Evolutionary conservation across 2,797 vertebrate genomes (phyloP), one percentile per base, ranked within the genome.

Genomic region (Natrix natrix): DNA sequence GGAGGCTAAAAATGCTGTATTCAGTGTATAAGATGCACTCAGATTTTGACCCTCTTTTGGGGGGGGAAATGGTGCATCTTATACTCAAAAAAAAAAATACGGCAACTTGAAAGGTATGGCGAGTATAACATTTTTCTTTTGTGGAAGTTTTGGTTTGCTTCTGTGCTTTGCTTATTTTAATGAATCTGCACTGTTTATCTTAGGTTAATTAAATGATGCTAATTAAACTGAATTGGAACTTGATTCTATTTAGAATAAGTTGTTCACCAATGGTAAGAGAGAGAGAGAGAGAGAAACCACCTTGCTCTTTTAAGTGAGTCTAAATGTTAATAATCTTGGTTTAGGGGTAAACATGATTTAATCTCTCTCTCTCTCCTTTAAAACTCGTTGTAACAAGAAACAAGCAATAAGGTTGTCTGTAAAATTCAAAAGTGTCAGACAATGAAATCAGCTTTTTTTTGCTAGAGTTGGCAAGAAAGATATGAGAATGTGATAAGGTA

Each of bases 171-270:
- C 91, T 93, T 74, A 13, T 88, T 88, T 32, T 91, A 93, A 93
- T 91, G 66, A 88, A 48, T 54, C 32, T 56, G 37, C 48, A 61
- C n/a, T 60, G 86, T 74, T 91, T 88, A 91, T 74, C 63, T 91
- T 88, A 60, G 63, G 86, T 93, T 93, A 88, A 93, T 93, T 93
- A 93, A 61, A 59, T 43, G 20, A 91, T 78, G 86, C 69, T 88
- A 93, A 91, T 93, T 60, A 93, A 91, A 66, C 37, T 61, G 63
- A 88, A 88, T 24, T 74, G 43, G 66, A 55, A 32, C n/a, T 93
- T 66, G 63, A 48, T 61, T 88, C 56, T 37, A 66, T 78, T 88
- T 60, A 55, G 48, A 93, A 61, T 43, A 78, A 78, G 55, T 83
- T 88, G 63, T 37, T 93, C 22, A 78, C 90, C 90, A 78, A 20